Evolutionary conservation across 2,113 vertebrate species (phyloP), one percentile per base, ranked within the genome.

Genomic region (Onychostruthus taczanowskii): DNA sequence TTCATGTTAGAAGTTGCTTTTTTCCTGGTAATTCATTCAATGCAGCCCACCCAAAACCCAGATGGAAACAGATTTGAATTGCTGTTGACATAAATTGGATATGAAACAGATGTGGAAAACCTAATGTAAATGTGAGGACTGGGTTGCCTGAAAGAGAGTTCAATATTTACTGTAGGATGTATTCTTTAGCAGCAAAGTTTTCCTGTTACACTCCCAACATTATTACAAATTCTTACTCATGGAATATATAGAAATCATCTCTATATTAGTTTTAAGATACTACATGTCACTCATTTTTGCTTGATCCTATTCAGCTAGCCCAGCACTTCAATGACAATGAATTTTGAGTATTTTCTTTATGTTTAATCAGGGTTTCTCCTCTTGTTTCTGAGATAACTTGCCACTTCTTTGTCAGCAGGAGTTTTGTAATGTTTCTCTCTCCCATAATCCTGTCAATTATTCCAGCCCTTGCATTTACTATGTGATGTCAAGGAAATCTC

Each of bases 41-140:
- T 76, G 58, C 46, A 89, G 78, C 74, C 87, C 69, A 94, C 74
- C 74, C 66, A 76, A 95, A 94, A 17, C 41, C 28, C 74, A 91
- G 62, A 85, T 68, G 66, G 84, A 46, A 79, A 87, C 20, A 91
- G 49, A 64, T 85, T 85, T 93, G 62, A 80, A 82, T 89, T 84
- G 73, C 33, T 62, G 41, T 62, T 91, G 67, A 82, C 53, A 66
- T 79, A 87, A 95, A 87, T 11, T 91, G 33, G 41, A 85, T 89
- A 53, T 47, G 74, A 95, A 95, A 87, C 62, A 95, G 70, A 91
- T 76, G 81, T 89, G 81, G 43, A 80, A 89, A 75, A 15, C 26
- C 23, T 89, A 72, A 87, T 19, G 35, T 82, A 87, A 90, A 85
- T 84, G 61, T 75, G 87, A 85, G 28, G 41, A 49, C 15, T n/a